A percentile compares a stretch with the other conserved stretches of the same genome.
Evolutionary conservation across 2,113 vertebrate genomes (phyloP).

Genomic region (Aphelocoma coerulescens): DNA sequence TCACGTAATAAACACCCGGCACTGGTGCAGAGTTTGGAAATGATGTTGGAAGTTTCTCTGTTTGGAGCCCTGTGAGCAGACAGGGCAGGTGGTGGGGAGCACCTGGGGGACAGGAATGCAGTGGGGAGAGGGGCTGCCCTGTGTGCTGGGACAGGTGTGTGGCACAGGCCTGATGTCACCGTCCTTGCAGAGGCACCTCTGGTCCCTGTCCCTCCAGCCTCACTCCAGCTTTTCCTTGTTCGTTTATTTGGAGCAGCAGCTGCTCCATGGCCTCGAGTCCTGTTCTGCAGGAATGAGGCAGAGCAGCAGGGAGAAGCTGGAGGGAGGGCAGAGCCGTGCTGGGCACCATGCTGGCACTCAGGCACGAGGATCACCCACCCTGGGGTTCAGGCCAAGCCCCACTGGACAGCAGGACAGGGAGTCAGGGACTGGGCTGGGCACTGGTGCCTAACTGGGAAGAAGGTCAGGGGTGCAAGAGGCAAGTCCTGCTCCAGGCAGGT

Average conservation of each 20-base stretch:
- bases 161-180: background rate
- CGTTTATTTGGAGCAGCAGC: background rate
- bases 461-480: background rate
- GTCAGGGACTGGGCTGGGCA: background rate
- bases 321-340: background rate
- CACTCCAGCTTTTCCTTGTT: fast-evolving
- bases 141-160: background rate
- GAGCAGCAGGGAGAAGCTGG: background rate
- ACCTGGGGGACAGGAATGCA: fast-evolving
- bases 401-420: fast-evolving
- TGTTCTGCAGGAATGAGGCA: background rate
- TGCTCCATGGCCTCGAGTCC: fast-evolving
- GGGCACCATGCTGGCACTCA: background rate
- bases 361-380: fast-evolving
- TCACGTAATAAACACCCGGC: fast-evolving
- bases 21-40: fast-evolving
- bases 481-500: background rate
- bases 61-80: background rate
- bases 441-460: background rate
- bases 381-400: fast-evolving
- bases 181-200: background rate
- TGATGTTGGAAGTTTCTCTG: fast-evolving
- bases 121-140: fast-evolving
- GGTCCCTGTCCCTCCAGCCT: background rate
- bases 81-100: background rate